Evolutionary conservation across 2,888 invertebrate genomes (phyloP).

Genomic region (Euproctis similis): DNA sequence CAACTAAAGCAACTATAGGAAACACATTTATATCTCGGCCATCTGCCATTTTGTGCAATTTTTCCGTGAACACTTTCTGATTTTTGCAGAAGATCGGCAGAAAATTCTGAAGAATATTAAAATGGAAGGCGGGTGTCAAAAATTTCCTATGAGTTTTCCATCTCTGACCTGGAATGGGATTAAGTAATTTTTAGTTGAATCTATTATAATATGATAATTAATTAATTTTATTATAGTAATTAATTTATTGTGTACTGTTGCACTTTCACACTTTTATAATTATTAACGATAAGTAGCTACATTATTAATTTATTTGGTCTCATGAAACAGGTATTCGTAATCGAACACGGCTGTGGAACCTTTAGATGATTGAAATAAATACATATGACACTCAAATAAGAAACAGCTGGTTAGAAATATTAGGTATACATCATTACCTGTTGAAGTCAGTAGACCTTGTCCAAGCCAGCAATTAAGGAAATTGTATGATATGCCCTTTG

Average conservation of each 20-base stretch:
- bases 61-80: slow-evolving; percentile 71
- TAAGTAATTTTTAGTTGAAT: too few relatives aligned
- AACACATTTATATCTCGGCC: slow-evolving; percentile 73
- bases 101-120: slow-evolving; percentile 84
- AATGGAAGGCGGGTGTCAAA: slow-evolving; percentile 87
- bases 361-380: too few relatives aligned
- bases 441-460: slow-evolving; percentile 73
- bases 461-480: slow-evolving; percentile 67
- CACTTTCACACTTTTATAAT: too few relatives aligned
- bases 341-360: too few relatives aligned
- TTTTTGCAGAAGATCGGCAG: slow-evolving; percentile 81
- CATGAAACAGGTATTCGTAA: too few relatives aligned
- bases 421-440: slow-evolving; percentile 33
- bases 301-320: too few relatives aligned
- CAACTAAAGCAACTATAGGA: slow-evolving; percentile 76
- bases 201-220: too few relatives aligned
- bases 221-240: too few relatives aligned
- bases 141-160: slow-evolving; percentile 83
- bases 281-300: too few relatives aligned
- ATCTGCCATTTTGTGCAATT: slow-evolving; percentile 59
- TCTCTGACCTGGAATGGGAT: slow-evolving; percentile 48
- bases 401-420: too few relatives aligned
- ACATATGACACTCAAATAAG: too few relatives aligned
- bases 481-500: slow-evolving; percentile 72
- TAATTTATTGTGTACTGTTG: too few relatives aligned